A percentile compares a stretch with the other conserved stretches of the same genome.
Conservation (phyloP, 2,888 invertebrate species). For the Torymus texanus region DNA sequence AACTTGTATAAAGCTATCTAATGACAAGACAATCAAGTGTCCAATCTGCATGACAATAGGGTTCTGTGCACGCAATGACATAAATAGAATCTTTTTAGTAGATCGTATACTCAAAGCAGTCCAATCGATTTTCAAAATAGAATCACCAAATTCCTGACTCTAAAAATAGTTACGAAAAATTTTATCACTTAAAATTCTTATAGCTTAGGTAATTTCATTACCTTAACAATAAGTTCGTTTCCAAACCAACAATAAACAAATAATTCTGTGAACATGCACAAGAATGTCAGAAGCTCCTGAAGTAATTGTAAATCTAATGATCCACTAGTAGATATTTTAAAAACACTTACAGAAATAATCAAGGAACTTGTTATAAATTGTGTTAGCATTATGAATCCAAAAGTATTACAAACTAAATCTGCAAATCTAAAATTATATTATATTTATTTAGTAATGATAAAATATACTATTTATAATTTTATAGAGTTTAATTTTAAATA, state of each 20-base stretch:
- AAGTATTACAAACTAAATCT: not conserved
- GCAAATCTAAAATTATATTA: not conserved
- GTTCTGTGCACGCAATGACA: slow-evolving; percentile 20
- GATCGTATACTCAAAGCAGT: not conserved
- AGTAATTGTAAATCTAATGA: not conserved
- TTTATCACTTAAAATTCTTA: not conserved
- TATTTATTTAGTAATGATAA: no score
- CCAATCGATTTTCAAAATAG: slow-evolving; percentile 35
- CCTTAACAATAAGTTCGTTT: not conserved
- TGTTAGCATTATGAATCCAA: not conserved
- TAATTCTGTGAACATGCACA: not conserved
- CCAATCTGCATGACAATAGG: slow-evolving; percentile 28
- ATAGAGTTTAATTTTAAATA: no score
- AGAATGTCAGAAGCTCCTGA: not conserved
- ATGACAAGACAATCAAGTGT: slow-evolving; percentile 12
- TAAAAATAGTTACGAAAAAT: slow-evolving; percentile 2
- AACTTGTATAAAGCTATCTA: not conserved
- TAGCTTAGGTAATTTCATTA: not conserved
- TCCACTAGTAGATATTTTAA: not conserved
- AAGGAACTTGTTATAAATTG: not conserved
- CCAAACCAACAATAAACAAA: not conserved
- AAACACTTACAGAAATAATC: not conserved
- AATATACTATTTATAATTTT: no score
- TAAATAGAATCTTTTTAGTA: slow-evolving; percentile 17
- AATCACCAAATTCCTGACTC: slow-evolving; percentile 29